phyloP scores from a whole-genome alignment of 92 coral and sea anemone species.

The Palythoa caribaeorum region DNA sequence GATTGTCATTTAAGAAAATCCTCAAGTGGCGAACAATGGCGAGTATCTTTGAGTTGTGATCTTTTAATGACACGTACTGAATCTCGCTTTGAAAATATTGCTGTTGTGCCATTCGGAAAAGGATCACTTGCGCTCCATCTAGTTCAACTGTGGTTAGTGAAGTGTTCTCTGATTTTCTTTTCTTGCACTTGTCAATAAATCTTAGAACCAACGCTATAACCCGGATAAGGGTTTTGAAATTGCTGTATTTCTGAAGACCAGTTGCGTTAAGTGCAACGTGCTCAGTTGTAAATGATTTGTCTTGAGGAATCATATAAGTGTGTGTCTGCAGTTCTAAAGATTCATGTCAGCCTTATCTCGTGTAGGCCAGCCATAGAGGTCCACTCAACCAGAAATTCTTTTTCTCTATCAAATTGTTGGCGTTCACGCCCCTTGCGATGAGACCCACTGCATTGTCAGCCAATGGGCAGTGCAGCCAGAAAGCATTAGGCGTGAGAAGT shows the following conservation, averaged over 20 bases:
- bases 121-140: conserved; percentile 19
- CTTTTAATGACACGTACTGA: conserved; percentile 7
- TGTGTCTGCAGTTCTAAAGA: not conserved
- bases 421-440: conserved; percentile 42
- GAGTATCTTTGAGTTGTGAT: not conserved
- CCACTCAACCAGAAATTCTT: not conserved
- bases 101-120: conserved; percentile 9
- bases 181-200: conserved; percentile 49
- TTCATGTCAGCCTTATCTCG: not conserved
- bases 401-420: not conserved
- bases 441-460: conserved; percentile 37
- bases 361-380: conserved; percentile 3
- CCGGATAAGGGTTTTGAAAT: conserved; percentile 51
- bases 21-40: not conserved
- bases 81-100: not conserved
- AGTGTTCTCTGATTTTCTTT: conserved; percentile 3
- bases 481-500: not conserved
- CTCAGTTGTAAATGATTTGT: not conserved
- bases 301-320: not conserved
- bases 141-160: not conserved
- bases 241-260: conserved; percentile 45
- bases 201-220: conserved; percentile 54
- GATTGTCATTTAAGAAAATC: not conserved
- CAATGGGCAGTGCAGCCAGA: conserved; percentile 48
- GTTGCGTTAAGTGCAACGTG: not conserved